These are phyloP conservation scores for Acrossocheilus wenchowensis DNA, from an alignment of 2,797 vertebrate species.

Conservation along the genomic window DNA sequence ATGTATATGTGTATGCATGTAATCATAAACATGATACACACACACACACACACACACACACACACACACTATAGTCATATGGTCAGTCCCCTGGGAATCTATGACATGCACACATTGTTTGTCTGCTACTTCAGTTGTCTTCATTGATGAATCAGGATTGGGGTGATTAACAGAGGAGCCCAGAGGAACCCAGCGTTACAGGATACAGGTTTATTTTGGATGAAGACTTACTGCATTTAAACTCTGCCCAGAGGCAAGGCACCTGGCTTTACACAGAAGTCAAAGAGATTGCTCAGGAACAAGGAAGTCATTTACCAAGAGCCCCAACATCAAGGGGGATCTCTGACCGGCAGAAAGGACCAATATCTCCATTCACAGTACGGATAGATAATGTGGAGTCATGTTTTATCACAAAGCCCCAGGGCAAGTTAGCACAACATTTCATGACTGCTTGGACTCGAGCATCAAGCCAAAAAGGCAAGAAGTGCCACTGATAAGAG, in stretches of 20 bases:
- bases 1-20: neutral
- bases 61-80: neutral
- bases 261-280: slow-evolving; percentile 77
- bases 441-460: slow-evolving; percentile 40
- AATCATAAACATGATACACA: neutral
- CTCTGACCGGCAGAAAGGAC: slow-evolving; percentile 59
- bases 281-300: slow-evolving; percentile 75
- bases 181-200: slow-evolving; percentile 70
- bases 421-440: slow-evolving; percentile 55
- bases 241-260: slow-evolving; percentile 72
- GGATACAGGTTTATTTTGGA: slow-evolving; percentile 73
- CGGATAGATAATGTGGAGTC: slow-evolving; percentile 60
- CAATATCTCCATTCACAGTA: slow-evolving; percentile 60
- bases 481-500: slow-evolving; percentile 23
- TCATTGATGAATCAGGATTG: slow-evolving; percentile 35
- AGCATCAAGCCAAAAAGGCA: slow-evolving; percentile 23
- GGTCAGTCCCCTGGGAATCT: neutral
- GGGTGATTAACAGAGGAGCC: slow-evolving; percentile 46
- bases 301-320: slow-evolving; percentile 74
- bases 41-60: neutral
- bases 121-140: slow-evolving; percentile 37
- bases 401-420: slow-evolving; percentile 61
- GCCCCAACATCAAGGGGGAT: slow-evolving; percentile 65
- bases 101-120: slow-evolving; percentile 10
- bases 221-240: slow-evolving; percentile 62